Percentiles rank a stretch among this genome's conserved stretches.
phyloP scores from a whole-genome alignment of 1,140 invertebrate species.

The Drosophila melanica region DNA sequence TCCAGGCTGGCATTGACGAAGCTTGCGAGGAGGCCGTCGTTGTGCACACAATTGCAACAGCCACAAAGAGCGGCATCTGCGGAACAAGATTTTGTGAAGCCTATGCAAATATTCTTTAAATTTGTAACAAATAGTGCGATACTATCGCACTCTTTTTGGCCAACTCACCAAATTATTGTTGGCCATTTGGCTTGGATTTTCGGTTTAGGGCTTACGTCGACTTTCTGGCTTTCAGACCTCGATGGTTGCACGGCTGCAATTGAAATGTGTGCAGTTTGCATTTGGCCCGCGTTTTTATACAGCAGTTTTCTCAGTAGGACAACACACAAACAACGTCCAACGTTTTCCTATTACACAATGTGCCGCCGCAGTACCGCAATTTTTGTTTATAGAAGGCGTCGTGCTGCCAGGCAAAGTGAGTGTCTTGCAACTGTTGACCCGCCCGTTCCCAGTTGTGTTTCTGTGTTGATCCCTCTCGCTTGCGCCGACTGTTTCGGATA shows the following conservation, averaged over 20 bases:
- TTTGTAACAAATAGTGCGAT: background rate
- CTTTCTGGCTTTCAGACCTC: constrained; percentile 40
- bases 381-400: constrained; percentile 65
- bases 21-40: constrained; percentile 26
- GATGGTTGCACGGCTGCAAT: constrained; percentile 46
- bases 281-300: constrained; percentile 65
- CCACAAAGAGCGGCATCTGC: constrained; percentile 65
- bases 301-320: constrained; percentile 51
- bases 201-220: constrained; percentile 28
- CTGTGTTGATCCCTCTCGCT: constrained; percentile 4
- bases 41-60: constrained; percentile 52
- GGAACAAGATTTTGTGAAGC: constrained; percentile 1
- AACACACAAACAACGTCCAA: constrained; percentile 7
- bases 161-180: constrained; percentile 58
- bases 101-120: constrained; percentile 25
- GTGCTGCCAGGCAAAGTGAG: constrained; percentile 57
- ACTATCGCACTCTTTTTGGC: constrained; percentile 9
- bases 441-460: constrained; percentile 18
- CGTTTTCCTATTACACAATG: constrained; percentile 72
- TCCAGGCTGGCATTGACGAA: constrained; percentile 16
- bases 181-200: constrained; percentile 55
- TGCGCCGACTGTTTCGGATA: background rate
- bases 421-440: constrained; percentile 65
- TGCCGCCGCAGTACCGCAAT: constrained; percentile 20
- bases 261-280: constrained; percentile 61